Base-by-base conservation (phyloP, 2,888 invertebrate genomes). In the Chymomyza amoena region DNA sequence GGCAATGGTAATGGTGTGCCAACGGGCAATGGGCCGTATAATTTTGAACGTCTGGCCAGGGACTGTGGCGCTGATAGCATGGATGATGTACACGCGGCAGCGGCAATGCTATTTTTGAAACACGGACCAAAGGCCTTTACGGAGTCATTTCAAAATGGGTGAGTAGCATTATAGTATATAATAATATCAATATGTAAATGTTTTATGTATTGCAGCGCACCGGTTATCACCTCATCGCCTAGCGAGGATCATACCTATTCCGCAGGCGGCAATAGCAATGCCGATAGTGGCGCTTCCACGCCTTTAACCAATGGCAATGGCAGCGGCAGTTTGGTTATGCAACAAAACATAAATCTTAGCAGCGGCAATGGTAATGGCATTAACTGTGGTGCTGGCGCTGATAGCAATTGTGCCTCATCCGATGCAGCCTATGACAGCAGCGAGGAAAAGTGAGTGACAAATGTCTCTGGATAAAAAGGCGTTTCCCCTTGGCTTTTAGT, bases 191-290 rank as follows among this genome's bases (percentile, higher is more conserved):
- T 20, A 10, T 18, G 7, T n/a, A 45, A 13, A 25, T 16, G 9
- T 54, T 15, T 70, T 10, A n/a, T 25, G 61, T 57, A 69, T 69
- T 28, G 28, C 62, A 90, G 91, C 70, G 89, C 92, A 69, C 91
- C 92, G 84, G 95, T 97, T 78, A 96, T 97, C 84, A 97, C 97
- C 4, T 95, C 95, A 66, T 96, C 96, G 86, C 97, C 97, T 0
- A 97, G 97, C 92, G 97, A 97, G 92, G 98, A 98, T 93, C 98
- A 98, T 92, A 97, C 97, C 65, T 98, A 98, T 92, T 97, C 97
- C 87, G 94, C 94, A 72, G 93, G 93, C 45, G 93, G 91, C 73
- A 85, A 88, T 39, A 88, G 86, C 73, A 80, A 85, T 67, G 83
- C 87, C 59, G 89, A 87, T 45, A 88, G 89, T 45, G 82, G 83